Evolutionary conservation across 2,797 vertebrate genomes (phyloP).

Genomic region (Schizopygopsis pylzovi): DNA sequence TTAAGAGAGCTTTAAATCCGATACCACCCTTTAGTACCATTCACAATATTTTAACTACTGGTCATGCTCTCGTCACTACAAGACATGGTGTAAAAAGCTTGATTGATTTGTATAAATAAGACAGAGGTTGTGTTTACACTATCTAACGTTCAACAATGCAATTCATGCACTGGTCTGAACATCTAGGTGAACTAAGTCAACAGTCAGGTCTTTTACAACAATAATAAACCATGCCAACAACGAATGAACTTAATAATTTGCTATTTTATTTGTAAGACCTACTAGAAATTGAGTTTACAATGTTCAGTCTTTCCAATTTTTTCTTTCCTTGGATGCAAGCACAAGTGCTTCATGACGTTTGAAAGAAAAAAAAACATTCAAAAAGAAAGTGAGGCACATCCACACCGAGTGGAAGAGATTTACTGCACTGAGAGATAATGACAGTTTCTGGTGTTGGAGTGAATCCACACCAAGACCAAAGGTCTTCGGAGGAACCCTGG

Average conservation of each 20-base stretch:
- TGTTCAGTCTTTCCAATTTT: not conserved
- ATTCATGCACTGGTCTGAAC: not conserved
- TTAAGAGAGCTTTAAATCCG: slow-evolving; percentile 8
- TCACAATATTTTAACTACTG: slow-evolving; percentile 1
- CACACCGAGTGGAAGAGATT: not conserved
- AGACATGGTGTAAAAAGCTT: not conserved
- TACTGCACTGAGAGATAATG: not conserved
- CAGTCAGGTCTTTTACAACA: slow-evolving; percentile 22
- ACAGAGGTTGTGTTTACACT: slow-evolving; percentile 6
- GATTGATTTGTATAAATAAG: slow-evolving; percentile 5
- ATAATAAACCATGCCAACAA: slow-evolving; percentile 28
- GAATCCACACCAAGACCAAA: slow-evolving; percentile 23
- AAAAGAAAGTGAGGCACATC: not conserved
- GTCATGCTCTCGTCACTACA: slow-evolving; percentile 30
- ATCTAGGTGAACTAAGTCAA: slow-evolving; percentile 22
- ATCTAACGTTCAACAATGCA: slow-evolving; percentile 1
- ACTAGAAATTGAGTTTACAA: not conserved
- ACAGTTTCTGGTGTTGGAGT: slow-evolving; percentile 9
- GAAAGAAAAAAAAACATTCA: not conserved
- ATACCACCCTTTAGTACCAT: slow-evolving; percentile 22
- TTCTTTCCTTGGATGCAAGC: not conserved
- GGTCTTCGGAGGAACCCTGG: slow-evolving; percentile 8
- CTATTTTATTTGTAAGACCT: not conserved
- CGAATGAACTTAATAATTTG: not conserved
- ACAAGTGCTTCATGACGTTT: not conserved